Base-by-base conservation (phyloP, 2,797 vertebrate genomes). In the Parauchenoglanis ngamensis region DNA sequence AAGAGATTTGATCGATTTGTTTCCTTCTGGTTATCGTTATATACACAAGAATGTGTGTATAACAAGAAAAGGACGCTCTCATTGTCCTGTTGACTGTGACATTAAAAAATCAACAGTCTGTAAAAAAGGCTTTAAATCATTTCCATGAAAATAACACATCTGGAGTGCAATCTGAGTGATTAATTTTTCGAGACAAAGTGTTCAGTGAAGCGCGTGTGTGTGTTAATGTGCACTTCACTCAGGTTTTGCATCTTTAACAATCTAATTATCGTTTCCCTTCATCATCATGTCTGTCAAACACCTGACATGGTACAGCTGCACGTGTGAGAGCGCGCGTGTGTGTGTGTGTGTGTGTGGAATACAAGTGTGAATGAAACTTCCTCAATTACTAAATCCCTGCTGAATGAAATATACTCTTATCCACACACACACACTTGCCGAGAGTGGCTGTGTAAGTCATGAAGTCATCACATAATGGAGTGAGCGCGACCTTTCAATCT, bases 391-490 rank as follows among this genome's bases (percentile, higher is more conserved):
- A 63, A 87, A 83, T 67, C 23, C 67, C 54, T 35, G n/a, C 65
- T 61, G 65, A 73, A 79, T 54, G 21, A 59, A 84, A 46, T 65
- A 72, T 59, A 21, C 72, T 25, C 52, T 57, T 46, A 54, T 28
- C 8, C 75, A 75, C 75, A 54, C 81, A 86, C 78, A 79, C 59
- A 40, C 63, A 88, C 63, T 68, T n/a, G 70, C 84, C 73, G 72
- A 91, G 89, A 85, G 79, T n/a, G 79, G 83, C 88, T 90, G 85
- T 85, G 84, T 72, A 89, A 91, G 91, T 93, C 91, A 91, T 93
- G 91, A 92, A 92, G 91, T 90, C 90, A 89, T 79, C 81, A 84
- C 87, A 92, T 91, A 92, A 92, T 89, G 52, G 88, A 89, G 85
- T 59, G 56, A 84, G 75, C 70, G 67, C 81, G 40, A 92, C 87